Conservation (phyloP, 1,140 invertebrate genomes). For the Pogonognathellus flavescens region DNA sequence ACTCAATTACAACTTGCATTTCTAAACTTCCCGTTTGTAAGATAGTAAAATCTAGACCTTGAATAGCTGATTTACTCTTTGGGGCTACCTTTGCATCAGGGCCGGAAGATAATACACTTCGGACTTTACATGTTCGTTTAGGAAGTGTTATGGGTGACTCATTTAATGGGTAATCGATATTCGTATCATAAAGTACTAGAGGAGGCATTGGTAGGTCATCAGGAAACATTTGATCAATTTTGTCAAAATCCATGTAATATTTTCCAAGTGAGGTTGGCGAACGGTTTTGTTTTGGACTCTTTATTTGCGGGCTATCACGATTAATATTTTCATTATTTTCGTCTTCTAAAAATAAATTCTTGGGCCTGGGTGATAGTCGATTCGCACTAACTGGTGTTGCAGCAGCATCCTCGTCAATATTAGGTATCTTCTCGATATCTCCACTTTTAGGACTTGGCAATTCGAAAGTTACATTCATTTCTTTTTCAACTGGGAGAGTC, state of each 20-base stretch:
- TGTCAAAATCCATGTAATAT: slow-evolving; percentile 58
- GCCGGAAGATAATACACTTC: background rate
- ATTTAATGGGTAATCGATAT: slow-evolving; percentile 58
- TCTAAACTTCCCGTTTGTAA: slow-evolving; percentile 80
- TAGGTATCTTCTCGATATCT: too few relatives aligned
- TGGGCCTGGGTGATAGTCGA: too few relatives aligned
- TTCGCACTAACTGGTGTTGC: too few relatives aligned
- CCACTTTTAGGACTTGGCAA: too few relatives aligned
- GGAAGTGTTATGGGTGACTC: slow-evolving; percentile 10
- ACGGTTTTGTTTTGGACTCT: background rate
- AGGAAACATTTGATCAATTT: slow-evolving; percentile 60
- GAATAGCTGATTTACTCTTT: slow-evolving; percentile 2
- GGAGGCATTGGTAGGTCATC: slow-evolving; percentile 52
- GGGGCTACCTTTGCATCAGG: slow-evolving; percentile 40
- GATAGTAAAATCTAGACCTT: slow-evolving; percentile 72
- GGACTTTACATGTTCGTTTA: background rate
- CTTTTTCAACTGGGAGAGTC: too few relatives aligned
- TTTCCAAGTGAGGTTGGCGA: background rate
- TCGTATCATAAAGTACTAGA: slow-evolving; percentile 58
- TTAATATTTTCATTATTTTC: too few relatives aligned
- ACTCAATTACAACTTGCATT: slow-evolving; percentile 76
- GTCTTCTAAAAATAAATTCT: too few relatives aligned
- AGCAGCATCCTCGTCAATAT: too few relatives aligned
- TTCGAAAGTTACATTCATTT: too few relatives aligned
- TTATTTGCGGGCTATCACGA: too few relatives aligned